Base-by-base conservation (phyloP, 2,113 vertebrate genomes). In the Myxocyprinus asiaticus region DNA sequence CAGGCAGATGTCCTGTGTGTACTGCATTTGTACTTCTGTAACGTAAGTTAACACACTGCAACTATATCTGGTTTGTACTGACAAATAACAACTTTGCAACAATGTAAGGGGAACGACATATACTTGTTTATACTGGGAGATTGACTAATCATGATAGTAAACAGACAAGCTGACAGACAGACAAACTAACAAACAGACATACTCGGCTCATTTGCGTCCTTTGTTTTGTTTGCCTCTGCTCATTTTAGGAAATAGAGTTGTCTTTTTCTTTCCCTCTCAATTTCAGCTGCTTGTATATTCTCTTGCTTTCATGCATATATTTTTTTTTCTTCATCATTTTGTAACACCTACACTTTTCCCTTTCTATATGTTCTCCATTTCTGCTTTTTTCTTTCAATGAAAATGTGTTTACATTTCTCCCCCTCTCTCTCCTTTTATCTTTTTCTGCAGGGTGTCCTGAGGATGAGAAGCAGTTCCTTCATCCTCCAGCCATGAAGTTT, bases 401-500 rank as follows among this genome's bases (percentile, higher is more conserved):
- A 33, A 75, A 63, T 22, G 12, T 42, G 22, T 47, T 77, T 67
- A 22, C n/a, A 7, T 12, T 42, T 51, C 22, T 81, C 9, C 61
- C 55, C 9, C 77, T 33, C 22, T 33, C 22, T 33, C 22, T 33
- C 22, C 22, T 14, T 63, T 43, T 71, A 10, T 7, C 78, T 51
- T 80, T 65, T 71, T 77, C 51, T 84, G 22, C 87, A 97, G 96
- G 95, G 50, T 91, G 93, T 17, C 87, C 91, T 6, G 96, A 97
- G 80, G 96, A 97, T 42, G 96, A 97, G 47, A 94, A 90, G 83
- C 94, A 95, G 80, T 94, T 91, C 80, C 92, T 97, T 59, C 90
- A 95, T 67, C 94, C 96, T 84, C 96, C 96, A 2, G 82, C 91
- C 67, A 89, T 95, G 92, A 97, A 97, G 88, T 96, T 97, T 81